Percentiles rank a stretch among this genome's conserved stretches.
Evolutionary conservation across 2,888 invertebrate genomes (phyloP).

Genomic region (Smittia aterrima): DNA sequence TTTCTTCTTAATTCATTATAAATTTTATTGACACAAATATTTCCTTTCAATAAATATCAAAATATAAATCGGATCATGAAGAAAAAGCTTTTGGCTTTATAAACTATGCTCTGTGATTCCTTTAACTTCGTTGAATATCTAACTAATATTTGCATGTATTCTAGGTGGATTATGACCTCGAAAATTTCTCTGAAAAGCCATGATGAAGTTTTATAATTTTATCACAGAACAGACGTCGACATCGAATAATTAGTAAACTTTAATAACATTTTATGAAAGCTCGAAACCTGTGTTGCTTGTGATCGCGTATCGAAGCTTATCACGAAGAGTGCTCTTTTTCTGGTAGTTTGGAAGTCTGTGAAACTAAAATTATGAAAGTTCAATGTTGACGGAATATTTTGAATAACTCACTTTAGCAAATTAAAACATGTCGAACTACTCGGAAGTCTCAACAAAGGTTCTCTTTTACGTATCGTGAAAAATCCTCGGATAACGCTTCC

Average conservation of each 20-base stretch:
- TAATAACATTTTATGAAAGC: slow-evolving; percentile 68
- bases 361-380: background rate
- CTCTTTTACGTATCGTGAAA: slow-evolving; percentile 93
- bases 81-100: no score
- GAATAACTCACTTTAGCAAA: slow-evolving; percentile 69
- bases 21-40: slow-evolving; percentile 19
- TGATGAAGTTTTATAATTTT: background rate
- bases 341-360: slow-evolving; percentile 85
- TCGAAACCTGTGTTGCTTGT: slow-evolving; percentile 98
- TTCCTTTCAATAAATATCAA: no score
- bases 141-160: no score
- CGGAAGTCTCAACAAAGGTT: slow-evolving; percentile 93
- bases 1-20: no score
- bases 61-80: no score
- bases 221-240: background rate
- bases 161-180: no score
- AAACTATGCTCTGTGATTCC: no score
- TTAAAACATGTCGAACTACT: slow-evolving; percentile 99
- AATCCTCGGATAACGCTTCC: slow-evolving; percentile 97
- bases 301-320: slow-evolving; percentile 96
- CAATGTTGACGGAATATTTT: background rate
- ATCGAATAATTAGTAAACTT: background rate
- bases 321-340: slow-evolving; percentile 88
- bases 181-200: no score
- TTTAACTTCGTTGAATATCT: no score